These are phyloP conservation scores for Nicator chloris DNA, from an alignment of 2,113 vertebrate genomes.

Conservation along the genomic window DNA sequence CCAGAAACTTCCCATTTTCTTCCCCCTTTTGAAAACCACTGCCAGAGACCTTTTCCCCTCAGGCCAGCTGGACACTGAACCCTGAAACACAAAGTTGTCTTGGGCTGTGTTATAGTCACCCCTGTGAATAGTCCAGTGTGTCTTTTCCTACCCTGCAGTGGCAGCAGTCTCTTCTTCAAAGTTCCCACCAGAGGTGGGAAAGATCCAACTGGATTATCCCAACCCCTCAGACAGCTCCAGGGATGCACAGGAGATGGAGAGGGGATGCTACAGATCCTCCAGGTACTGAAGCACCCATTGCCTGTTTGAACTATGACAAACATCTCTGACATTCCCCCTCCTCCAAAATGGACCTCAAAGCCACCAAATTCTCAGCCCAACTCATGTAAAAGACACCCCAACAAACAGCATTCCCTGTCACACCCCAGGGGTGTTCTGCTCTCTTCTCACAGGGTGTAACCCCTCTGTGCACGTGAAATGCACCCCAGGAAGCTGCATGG, in stretches of 20 bases:
- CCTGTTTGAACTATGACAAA: background rate
- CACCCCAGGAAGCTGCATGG: rapidly evolving
- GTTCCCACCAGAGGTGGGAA: background rate
- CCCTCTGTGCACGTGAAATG: background rate
- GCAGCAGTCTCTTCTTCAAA: background rate
- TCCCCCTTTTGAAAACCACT: background rate
- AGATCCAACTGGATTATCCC: rapidly evolving
- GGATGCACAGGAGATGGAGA: background rate
- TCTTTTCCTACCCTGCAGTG: background rate
- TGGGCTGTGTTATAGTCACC: background rate
- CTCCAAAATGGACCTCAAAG: background rate
- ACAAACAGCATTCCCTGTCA: background rate
- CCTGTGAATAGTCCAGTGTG: background rate
- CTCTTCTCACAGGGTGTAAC: too few species aligned
- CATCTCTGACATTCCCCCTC: background rate
- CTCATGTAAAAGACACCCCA: too few species aligned
- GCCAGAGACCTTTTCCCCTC: background rate
- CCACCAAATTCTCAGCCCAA: background rate
- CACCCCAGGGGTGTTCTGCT: background rate
- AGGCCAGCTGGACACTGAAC: background rate
- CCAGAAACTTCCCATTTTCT: background rate
- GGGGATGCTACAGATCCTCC: background rate
- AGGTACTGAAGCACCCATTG: rapidly evolving
- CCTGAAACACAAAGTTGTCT: background rate
- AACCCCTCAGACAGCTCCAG: rapidly evolving